Conservation (phyloP, 2,113 vertebrate genomes). For the Eonycteris spelaea region DNA sequence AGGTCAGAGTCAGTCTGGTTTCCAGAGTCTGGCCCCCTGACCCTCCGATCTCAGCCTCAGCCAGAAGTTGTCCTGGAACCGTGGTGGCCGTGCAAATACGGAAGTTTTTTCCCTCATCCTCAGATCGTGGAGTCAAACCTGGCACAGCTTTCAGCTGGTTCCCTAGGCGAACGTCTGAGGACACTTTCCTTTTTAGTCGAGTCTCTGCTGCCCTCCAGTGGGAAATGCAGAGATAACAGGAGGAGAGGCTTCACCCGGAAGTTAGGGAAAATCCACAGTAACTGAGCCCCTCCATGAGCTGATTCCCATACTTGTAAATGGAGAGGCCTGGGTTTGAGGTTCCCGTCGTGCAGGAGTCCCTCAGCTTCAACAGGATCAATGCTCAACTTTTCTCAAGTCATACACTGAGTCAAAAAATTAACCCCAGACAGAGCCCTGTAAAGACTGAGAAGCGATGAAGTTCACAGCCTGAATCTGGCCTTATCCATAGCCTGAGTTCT, state of each 20-base stretch:
- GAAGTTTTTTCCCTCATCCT: background rate
- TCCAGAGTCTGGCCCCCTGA: background rate
- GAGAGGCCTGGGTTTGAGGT: background rate
- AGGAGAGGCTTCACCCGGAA: background rate
- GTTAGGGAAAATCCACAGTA: accelerated
- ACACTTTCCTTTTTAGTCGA: background rate
- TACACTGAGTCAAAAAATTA: background rate
- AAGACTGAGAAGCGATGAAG: background rate
- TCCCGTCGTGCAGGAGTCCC: background rate
- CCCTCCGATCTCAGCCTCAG: background rate
- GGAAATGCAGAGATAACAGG: background rate
- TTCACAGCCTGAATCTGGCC: background rate
- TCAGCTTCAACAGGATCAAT: background rate
- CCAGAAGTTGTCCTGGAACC: background rate
- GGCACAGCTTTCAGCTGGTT: background rate
- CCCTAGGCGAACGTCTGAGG: accelerated
- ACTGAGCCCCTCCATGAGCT: background rate
- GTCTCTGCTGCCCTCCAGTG: conserved; percentile 72
- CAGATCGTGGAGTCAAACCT: background rate
- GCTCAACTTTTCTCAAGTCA: background rate
- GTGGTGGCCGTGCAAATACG: accelerated
- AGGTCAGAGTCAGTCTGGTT: background rate
- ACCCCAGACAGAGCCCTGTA: background rate
- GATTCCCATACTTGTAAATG: background rate
- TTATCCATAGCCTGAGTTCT: background rate